Percentiles rank a stretch among this genome's conserved stretches.
phyloP scores from a whole-genome alignment of 2,113 vertebrate genomes.

The Thryonomys swinderianus region DNA sequence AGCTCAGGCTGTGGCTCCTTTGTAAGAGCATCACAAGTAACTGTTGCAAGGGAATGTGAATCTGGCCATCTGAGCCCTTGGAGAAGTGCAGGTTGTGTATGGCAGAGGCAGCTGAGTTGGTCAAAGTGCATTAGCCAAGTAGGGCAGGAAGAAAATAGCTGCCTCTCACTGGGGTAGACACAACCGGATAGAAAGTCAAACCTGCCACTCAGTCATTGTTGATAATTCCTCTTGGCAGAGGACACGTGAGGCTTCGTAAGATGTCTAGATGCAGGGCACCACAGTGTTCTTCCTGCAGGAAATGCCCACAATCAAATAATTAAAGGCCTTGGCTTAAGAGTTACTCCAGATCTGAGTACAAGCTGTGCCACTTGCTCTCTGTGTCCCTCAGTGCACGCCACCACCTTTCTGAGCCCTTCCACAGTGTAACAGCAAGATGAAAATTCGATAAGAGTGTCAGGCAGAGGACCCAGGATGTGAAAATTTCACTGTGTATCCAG shows the following conservation, averaged over 20 bases:
- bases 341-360: background rate
- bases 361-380: background rate
- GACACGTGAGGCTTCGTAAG: background rate
- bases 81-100: rapidly evolving
- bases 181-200: background rate
- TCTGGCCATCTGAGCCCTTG: slow-evolving; percentile 44
- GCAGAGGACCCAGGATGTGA: too few species aligned
- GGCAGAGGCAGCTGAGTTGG: background rate
- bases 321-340: background rate
- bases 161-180: background rate
- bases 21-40: slow-evolving; percentile 50
- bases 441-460: background rate
- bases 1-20: slow-evolving; percentile 52
- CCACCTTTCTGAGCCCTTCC: background rate
- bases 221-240: background rate
- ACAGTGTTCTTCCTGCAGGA: background rate
- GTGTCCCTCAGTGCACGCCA: background rate
- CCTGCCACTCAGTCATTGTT: background rate
- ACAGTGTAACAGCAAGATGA: background rate
- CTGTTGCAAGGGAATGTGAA: slow-evolving; percentile 27
- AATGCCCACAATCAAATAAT: background rate
- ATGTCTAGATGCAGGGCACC: background rate
- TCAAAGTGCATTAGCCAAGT: background rate
- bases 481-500: background rate
- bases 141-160: background rate